phyloP scores from a whole-genome alignment of 2,888 invertebrate species.

The Petrophora chlorosata region DNA sequence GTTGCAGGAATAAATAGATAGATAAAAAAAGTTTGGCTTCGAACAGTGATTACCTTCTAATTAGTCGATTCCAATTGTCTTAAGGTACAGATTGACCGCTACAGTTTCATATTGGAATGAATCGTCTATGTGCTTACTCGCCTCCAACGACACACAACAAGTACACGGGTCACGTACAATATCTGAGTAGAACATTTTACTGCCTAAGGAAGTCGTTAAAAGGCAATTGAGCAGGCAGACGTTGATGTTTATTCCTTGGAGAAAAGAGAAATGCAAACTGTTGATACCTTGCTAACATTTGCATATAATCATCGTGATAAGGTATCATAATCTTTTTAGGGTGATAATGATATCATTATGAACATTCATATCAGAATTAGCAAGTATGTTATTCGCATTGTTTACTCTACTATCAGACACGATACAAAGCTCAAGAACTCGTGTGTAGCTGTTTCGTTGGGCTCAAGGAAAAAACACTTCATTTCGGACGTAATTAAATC shows the following conservation, averaged over 20 bases:
- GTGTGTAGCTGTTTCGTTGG: background rate
- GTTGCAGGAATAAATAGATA: too few species aligned
- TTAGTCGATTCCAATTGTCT: too few species aligned
- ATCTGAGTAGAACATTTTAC: conserved; percentile 3
- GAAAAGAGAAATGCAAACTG: background rate
- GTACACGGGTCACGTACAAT: too few species aligned
- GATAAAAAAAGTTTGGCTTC: too few species aligned
- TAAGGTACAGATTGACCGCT: too few species aligned
- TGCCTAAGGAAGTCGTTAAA: conserved; percentile 23
- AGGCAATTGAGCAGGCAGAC: conserved; percentile 6
- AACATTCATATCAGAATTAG: background rate
- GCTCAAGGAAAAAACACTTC: background rate
- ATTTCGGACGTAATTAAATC: conserved; percentile 17
- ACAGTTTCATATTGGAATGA: too few species aligned
- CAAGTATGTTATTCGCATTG: background rate
- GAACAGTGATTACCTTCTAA: too few species aligned
- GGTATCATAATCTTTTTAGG: conserved; percentile 6
- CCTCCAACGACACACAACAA: too few species aligned
- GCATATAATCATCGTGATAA: conserved; percentile 10
- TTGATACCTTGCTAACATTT: background rate
- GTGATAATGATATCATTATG: background rate
- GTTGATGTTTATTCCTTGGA: conserved; percentile 4
- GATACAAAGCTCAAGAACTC: too few species aligned
- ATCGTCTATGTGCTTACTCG: background rate
- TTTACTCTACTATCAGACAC: too few species aligned